A percentile compares a stretch with the other conserved stretches of the same genome.
Conservation (phyloP, 2,113 vertebrate species). For the Pedionomus torquatus region DNA sequence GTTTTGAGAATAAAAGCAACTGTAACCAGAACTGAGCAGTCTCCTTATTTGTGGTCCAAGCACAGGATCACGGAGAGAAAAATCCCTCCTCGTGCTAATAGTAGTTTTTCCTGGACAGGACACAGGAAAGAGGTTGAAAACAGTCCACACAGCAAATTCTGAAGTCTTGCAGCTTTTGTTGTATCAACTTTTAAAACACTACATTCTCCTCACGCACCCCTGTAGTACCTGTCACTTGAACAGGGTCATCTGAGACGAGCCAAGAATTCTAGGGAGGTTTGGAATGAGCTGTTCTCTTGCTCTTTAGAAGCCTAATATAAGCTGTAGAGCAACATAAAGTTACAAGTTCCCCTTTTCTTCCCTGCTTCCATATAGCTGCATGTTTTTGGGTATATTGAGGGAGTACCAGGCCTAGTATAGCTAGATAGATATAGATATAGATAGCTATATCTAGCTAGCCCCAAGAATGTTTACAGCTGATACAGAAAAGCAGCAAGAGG, state of each 20-base stretch:
- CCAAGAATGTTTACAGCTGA: not conserved
- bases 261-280: not conserved
- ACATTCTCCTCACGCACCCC: not conserved
- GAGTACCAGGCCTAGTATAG: not conserved
- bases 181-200: not conserved
- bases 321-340: not conserved
- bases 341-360: not conserved
- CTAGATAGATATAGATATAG: too few species aligned
- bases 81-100: not conserved
- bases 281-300: not conserved
- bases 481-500: not conserved
- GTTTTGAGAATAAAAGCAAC: not conserved
- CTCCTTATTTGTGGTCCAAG: not conserved
- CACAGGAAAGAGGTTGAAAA: not conserved
- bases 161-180: not conserved
- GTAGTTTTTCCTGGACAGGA: not conserved
- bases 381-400: not conserved
- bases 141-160: not conserved
- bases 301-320: not conserved
- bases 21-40: not conserved
- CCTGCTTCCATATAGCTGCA: not conserved
- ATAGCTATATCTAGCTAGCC: not conserved
- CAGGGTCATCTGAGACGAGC: rapidly evolving
- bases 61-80: rapidly evolving
- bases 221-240: not conserved